Evolutionary conservation across 1,140 invertebrate genomes (phyloP).

Genomic region (Aphelinus atriplicis): DNA sequence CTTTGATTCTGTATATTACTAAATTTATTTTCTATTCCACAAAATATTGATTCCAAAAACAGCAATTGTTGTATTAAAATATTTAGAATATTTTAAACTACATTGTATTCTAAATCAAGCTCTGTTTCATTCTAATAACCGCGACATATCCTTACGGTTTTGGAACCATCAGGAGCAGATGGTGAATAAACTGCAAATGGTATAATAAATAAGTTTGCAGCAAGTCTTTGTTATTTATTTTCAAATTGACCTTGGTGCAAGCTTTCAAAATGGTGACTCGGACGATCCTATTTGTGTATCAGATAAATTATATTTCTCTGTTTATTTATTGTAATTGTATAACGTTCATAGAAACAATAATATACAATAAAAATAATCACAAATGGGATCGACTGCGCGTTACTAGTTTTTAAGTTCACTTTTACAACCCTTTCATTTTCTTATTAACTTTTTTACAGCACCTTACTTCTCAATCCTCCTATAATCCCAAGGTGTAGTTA

Average conservation of each 20-base stretch:
- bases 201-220: slow-evolving; percentile 50
- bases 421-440: slow-evolving; percentile 48
- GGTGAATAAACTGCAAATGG: slow-evolving; percentile 39
- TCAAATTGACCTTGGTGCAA: slow-evolving; percentile 44
- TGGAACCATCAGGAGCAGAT: slow-evolving; percentile 27
- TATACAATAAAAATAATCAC: slow-evolving; percentile 1
- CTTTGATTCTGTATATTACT: no score
- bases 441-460: slow-evolving; percentile 52
- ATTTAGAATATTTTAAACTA: neutral
- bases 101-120: neutral
- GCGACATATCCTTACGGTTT: slow-evolving; percentile 28
- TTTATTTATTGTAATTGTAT: neutral
- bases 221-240: slow-evolving; percentile 38
- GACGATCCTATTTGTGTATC: slow-evolving; percentile 45
- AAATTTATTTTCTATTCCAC: no score
- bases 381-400: slow-evolving; percentile 57
- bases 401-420: slow-evolving; percentile 49
- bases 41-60: no score
- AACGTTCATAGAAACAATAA: no score
- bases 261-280: slow-evolving; percentile 36
- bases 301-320: neutral
- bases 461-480: slow-evolving; percentile 42
- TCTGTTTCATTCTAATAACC: slow-evolving; percentile 16
- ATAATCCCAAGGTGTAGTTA: slow-evolving; percentile 42
- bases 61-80: neutral